Conservation (phyloP, 2,113 vertebrate genomes). For the Dinomys branickii region DNA sequence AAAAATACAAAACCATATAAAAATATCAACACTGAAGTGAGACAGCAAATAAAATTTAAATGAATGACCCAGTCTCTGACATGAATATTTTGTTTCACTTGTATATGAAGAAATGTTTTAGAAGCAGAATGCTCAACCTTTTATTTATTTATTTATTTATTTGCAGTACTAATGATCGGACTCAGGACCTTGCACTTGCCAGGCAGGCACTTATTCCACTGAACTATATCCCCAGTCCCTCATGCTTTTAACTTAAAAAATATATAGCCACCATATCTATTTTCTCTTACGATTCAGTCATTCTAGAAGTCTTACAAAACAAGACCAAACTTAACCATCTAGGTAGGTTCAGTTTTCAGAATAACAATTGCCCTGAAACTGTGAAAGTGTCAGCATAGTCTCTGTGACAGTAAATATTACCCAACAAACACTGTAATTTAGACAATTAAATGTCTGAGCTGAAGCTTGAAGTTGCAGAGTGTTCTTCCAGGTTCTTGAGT, state of each 20-base stretch:
- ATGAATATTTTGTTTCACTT: background rate
- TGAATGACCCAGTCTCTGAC: background rate
- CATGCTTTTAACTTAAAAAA: constrained; percentile 28
- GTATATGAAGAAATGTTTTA: background rate
- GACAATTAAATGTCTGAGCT: background rate
- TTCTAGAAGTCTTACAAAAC: background rate
- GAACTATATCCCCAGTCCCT: too few species aligned
- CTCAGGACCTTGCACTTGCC: too few species aligned
- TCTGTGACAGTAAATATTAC: background rate
- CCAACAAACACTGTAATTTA: background rate
- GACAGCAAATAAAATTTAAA: background rate
- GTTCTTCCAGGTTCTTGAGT: background rate
- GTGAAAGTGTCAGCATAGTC: background rate
- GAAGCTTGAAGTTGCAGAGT: background rate
- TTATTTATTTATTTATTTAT: too few species aligned
- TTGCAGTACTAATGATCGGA: too few species aligned
- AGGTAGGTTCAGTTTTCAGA: background rate
- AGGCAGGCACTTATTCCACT: too few species aligned
- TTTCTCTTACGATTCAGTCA: background rate
- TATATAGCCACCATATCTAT: background rate
- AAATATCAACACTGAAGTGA: background rate
- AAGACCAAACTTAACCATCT: background rate
- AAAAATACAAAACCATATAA: background rate
- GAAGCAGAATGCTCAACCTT: background rate
- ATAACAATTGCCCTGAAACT: background rate